Evolutionary conservation across 2,113 vertebrate genomes (phyloP), one percentile per base, ranked within the genome.

Genomic region (Zapus hudsonius): DNA sequence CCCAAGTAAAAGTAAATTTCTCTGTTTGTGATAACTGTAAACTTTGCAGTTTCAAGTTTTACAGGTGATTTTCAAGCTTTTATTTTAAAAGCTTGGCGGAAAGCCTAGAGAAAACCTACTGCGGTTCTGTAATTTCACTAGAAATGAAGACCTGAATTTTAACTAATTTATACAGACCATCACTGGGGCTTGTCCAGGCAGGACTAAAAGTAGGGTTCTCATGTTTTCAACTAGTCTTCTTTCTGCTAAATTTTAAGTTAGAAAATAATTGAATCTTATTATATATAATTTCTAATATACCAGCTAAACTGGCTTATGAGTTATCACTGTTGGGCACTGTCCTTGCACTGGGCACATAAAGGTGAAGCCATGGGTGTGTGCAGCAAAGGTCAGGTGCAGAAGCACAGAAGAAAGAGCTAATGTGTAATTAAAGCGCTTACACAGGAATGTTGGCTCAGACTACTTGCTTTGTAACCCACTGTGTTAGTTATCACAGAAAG

Each of bases 281-380:
- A 73, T 38, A 33, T 36, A 38, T 42, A 25, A 4, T 88, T 87
- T 92, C 25, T 92, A 92, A 94, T n/a, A 22, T 67, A 38, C 42
- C 33, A 61, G 6, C 63, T 87, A 22, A 76, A 72, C n/a, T 70
- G 16, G 19, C 17, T 36, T 88, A 57, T 33, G 44, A 44, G 64
- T n/a, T n/a, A n/a, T n/a, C n/a, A n/a, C n/a, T n/a, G n/a, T 22
- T 57, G 7, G 12, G 17, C 33, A 4, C 27, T 44, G 3, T 55
- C 4, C 31, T 47, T 3, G 6, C 66, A 44, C 33, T 59, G 23
- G 0, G 69, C 31, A 9, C 27, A 27, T 73, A 40, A 75, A 38
- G 31, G 33, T 13, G 38, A 70, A n/a, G 38, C 55, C 57, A 3
- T n/a, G 15, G 1, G 3, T 1, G 1, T 0, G 1, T 15, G 12